phyloP scores from a whole-genome alignment of 1,140 invertebrate species.

The Coenobita brevimanus region DNA sequence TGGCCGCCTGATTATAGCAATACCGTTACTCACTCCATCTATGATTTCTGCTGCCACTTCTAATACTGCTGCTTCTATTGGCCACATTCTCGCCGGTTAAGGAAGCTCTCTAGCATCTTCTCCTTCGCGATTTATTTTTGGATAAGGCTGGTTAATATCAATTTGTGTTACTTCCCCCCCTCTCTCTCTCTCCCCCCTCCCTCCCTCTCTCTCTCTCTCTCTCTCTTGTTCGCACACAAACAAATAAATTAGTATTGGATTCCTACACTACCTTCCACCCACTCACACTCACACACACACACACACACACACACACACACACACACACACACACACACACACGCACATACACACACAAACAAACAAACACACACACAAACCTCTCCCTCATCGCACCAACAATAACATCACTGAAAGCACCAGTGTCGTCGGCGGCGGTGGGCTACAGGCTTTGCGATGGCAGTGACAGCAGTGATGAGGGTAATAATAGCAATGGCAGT shows the following conservation, averaged over 20 bases:
- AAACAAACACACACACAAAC: not conserved
- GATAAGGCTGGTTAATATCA: not conserved
- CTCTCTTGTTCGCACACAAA: not conserved
- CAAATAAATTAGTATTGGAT: not conserved
- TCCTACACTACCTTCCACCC: not conserved
- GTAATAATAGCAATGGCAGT: too few species aligned
- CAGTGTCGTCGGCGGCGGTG: not conserved
- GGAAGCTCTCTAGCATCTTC: too few species aligned
- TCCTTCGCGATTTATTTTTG: too few species aligned
- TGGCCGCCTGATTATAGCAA: too few species aligned
- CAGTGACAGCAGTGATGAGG: not conserved
- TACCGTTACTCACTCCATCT: too few species aligned
- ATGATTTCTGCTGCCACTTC: too few species aligned
- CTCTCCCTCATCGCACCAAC: not conserved
- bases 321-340: constrained; percentile 1
- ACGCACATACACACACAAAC: not conserved
- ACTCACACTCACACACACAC: not conserved
- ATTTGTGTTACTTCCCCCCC: not conserved
- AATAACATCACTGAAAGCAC: not conserved
- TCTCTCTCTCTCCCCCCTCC: constrained; percentile 1
- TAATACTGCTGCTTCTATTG: not conserved
- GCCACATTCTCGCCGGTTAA: too few species aligned
- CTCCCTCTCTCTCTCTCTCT: too few species aligned
- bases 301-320: constrained; percentile 1
- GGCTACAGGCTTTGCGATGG: not conserved